A percentile compares a stretch with the other conserved stretches of the same genome.
Conservation (phyloP, 2,888 invertebrate species). For the Synanthedon vespiformis region DNA sequence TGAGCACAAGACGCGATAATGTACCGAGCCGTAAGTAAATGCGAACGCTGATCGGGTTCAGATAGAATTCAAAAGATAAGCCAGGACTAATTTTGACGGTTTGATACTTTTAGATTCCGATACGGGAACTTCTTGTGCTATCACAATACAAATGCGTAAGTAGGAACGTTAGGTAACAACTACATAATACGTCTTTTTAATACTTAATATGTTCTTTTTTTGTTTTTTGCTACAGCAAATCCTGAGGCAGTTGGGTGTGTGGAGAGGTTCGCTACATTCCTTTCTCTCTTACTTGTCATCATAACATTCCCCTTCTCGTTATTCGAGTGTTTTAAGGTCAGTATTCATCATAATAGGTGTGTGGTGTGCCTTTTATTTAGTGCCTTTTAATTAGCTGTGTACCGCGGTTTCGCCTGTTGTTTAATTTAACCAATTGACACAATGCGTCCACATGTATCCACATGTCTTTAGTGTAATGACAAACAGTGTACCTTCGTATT, state of each 20-base stretch:
- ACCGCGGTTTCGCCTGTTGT: no score
- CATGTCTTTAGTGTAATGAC: no score
- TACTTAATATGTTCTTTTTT: not conserved
- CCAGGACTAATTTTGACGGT: conserved; percentile 30
- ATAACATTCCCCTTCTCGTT: conserved; percentile 86
- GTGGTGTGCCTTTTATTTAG: no score
- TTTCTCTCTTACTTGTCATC: conserved; percentile 79
- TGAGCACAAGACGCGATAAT: conserved; percentile 57
- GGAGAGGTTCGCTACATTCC: conserved; percentile 79
- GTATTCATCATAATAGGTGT: not conserved
- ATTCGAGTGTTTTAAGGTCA: conserved; percentile 86
- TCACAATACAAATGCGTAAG: conserved; percentile 68
- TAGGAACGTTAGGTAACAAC: conserved; percentile 14
- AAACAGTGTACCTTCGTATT: no score
- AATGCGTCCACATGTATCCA: no score
- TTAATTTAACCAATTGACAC: no score
- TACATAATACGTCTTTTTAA: not conserved
- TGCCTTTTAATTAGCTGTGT: no score
- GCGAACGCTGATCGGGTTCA: not conserved
- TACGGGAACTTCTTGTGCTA: conserved; percentile 66
- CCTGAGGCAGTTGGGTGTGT: conserved; percentile 77
- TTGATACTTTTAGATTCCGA: conserved; percentile 64
- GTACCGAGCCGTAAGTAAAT: conserved; percentile 59
- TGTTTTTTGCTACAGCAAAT: conserved; percentile 60
- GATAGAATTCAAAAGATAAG: not conserved